These are phyloP conservation scores for Aplidium turbinatum DNA, from an alignment of 23 tunicate genomes.

Conservation along the genomic window DNA sequence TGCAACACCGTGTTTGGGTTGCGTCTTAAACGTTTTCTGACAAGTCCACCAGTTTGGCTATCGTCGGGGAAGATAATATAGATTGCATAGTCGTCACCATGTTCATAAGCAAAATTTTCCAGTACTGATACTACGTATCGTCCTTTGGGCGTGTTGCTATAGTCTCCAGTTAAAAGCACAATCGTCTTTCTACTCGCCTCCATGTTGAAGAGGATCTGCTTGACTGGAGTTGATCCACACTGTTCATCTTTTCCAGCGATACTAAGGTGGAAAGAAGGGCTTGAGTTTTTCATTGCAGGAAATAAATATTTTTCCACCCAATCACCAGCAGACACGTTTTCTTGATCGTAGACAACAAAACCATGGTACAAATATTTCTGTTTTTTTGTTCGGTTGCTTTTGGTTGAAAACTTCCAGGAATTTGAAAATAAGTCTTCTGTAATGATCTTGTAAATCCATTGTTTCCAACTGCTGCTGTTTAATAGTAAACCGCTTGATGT, in stretches of 20 bases:
- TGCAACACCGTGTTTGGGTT: background rate
- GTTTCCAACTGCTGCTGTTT: background rate
- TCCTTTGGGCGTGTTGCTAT: background rate
- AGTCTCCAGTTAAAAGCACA: background rate
- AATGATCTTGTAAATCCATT: background rate
- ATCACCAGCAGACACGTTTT: background rate
- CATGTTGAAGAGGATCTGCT: slow-evolving; percentile 2
- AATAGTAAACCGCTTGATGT: background rate
- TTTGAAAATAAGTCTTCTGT: background rate
- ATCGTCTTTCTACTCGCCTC: slow-evolving; percentile 9
- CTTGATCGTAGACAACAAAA: background rate
- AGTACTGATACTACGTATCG: slow-evolving; percentile 8
- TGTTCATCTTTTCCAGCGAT: slow-evolving; percentile 2
- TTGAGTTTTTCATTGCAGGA: background rate
- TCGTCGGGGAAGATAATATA: background rate
- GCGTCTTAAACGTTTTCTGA: background rate
- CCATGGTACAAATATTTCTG: background rate
- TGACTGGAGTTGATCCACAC: background rate
- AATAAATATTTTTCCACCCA: background rate
- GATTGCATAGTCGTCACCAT: background rate
- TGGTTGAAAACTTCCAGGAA: no score
- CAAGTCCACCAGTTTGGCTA: background rate
- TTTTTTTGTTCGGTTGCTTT: background rate
- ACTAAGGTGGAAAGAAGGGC: background rate
- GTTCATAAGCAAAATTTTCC: background rate